Evolutionary conservation across 64 coral and sea anemone species (phyloP).

Genomic region (Montipora cactus): DNA sequence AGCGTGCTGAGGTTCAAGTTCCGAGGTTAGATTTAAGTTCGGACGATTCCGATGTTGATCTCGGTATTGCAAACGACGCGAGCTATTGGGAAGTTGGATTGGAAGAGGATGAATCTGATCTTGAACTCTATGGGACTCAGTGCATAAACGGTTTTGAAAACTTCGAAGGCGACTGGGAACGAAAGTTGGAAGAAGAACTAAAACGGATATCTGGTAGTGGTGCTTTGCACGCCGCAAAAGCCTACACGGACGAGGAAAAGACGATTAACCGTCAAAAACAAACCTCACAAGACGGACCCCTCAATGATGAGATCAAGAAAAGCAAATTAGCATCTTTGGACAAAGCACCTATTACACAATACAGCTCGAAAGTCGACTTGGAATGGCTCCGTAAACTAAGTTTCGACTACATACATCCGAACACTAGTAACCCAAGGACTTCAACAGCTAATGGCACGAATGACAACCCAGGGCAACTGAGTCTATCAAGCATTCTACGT

Average conservation of each 20-base stretch:
- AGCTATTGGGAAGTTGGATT: slow-evolving; percentile 72
- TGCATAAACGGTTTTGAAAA: slow-evolving; percentile 63
- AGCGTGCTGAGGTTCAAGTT: slow-evolving; percentile 53
- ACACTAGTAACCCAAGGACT: slow-evolving; percentile 60
- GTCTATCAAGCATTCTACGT: slow-evolving; percentile 49
- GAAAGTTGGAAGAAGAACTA: slow-evolving; percentile 80
- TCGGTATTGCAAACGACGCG: slow-evolving; percentile 49
- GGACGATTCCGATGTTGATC: slow-evolving; percentile 68
- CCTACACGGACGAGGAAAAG: neutral
- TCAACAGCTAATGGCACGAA: slow-evolving; percentile 75
- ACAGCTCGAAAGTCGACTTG: slow-evolving; percentile 1
- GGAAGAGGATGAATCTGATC: slow-evolving; percentile 74
- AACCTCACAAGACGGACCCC: neutral
- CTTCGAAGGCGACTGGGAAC: slow-evolving; percentile 79
- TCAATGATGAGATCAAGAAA: neutral
- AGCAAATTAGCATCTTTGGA: neutral
- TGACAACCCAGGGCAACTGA: slow-evolving; percentile 30
- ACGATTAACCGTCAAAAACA: neutral
- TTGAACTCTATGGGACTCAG: slow-evolving; percentile 54
- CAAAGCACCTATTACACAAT: slow-evolving; percentile 6
- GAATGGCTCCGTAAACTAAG: slow-evolving; percentile 48
- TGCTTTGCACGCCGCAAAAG: neutral
- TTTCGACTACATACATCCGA: slow-evolving; percentile 34
- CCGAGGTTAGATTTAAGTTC: slow-evolving; percentile 37
- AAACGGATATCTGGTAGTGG: slow-evolving; percentile 74